Base-by-base conservation (phyloP, 1,140 invertebrate species). In the Tetramorium parvispinum region DNA sequence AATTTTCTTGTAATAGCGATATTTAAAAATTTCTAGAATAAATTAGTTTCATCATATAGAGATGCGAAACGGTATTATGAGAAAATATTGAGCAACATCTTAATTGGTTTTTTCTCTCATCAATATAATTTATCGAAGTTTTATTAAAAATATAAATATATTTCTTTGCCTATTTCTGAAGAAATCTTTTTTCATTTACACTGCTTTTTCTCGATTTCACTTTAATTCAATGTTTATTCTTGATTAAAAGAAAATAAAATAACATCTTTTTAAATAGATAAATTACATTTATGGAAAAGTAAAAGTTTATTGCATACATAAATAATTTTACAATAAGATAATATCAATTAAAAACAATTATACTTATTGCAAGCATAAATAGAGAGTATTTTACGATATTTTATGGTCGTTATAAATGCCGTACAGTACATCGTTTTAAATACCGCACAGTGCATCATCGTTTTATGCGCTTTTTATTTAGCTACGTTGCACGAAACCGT, bases 381-480 rank as follows among this genome's bases (percentile, higher is more conserved):
- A 27, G 21, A 49, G 6, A 68, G 13, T 8, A 40, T 49, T 51
- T 27, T 51, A 43, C 1, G 68, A 8, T 53, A 18, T 77, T 46
- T 46, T 40, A 24, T n/a, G 11, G n/a, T 46, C 43, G 7, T 46
- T 46, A 46, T 10, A 46, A 46, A 46, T 46, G 43, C 43, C 43
- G 43, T 46, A 46, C 43, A 0, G 43, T 46, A 46, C 24, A 18
- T 21, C 27, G 57, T n/a, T 66, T n/a, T 63, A n/a, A n/a, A 77
- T 46, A 10, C n/a, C 13, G 21, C 11, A 37, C 21, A n/a, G 6
- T 70, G 3, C 24, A 21, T 24, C 24, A 21, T 24, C 66, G 51
- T 83, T 51, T 81, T 61, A 37, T 82, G 11, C 24, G 65, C 55
- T 76, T n/a, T 59, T 85, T 66, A 70, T 85, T 89, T 78, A 85